Evolutionary conservation across 2,888 invertebrate genomes (phyloP).

Genomic region (Drosophila hamatofila): DNA sequence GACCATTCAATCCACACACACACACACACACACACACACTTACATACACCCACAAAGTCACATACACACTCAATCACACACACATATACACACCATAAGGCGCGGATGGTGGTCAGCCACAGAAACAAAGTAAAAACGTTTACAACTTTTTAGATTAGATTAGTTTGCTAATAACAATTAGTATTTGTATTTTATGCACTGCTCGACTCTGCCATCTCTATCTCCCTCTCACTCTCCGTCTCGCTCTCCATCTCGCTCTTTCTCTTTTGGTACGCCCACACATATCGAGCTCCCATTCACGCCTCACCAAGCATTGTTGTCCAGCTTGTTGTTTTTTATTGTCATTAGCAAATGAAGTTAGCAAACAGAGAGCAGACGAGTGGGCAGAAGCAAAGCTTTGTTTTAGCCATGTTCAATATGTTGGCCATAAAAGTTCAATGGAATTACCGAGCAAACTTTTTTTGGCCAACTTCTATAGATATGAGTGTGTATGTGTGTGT

Average conservation of each 20-base stretch:
- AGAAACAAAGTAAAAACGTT: slow-evolving; percentile 76
- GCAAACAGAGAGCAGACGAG: slow-evolving; percentile 9
- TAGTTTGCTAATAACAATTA: slow-evolving; percentile 84
- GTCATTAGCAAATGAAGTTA: slow-evolving; percentile 79
- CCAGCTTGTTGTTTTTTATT: slow-evolving; percentile 62
- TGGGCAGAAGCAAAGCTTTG: neutral
- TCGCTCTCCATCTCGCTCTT: slow-evolving; percentile 1
- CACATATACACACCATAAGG: slow-evolving; percentile 6
- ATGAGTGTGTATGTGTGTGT: slow-evolving; percentile 1
- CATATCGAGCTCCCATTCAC: slow-evolving; percentile 1
- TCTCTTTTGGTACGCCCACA: neutral
- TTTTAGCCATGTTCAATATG: slow-evolving; percentile 44
- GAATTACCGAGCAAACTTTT: slow-evolving; percentile 47
- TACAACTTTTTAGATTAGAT: slow-evolving; percentile 84
- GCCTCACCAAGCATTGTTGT: slow-evolving; percentile 19
- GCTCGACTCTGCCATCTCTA: slow-evolving; percentile 48
- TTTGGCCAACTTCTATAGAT: slow-evolving; percentile 34
- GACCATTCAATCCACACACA: slow-evolving; percentile 56
- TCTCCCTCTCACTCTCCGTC: neutral
- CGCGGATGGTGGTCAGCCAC: slow-evolving; percentile 61
- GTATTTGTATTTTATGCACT: slow-evolving; percentile 82
- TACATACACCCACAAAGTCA: no score
- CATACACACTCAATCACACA: slow-evolving; percentile 6
- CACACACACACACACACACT: slow-evolving; percentile 7
- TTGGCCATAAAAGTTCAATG: slow-evolving; percentile 69